A percentile compares a stretch with the other conserved stretches of the same genome.
These are phyloP conservation scores for Synanthedon vespiformis DNA, from an alignment of 2,888 invertebrate species.

Conservation along the genomic window DNA sequence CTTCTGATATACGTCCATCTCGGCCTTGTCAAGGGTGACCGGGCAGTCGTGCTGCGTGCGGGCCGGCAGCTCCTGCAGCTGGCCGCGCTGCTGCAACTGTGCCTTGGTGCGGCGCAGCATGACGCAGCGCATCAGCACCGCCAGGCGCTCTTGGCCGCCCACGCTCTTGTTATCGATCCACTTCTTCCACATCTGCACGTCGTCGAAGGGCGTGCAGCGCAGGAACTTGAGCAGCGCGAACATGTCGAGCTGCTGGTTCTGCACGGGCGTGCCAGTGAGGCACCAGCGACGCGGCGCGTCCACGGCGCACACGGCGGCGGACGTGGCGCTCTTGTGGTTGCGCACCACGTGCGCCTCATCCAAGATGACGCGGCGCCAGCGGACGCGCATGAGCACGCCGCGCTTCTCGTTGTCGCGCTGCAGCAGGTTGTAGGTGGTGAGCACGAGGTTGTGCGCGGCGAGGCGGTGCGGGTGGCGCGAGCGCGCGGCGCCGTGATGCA, in stretches of 20 bases:
- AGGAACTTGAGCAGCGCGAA: conserved; percentile 87
- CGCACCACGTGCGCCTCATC: conserved; percentile 95
- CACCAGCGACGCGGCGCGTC: conserved; percentile 72
- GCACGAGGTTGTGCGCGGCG: conserved; percentile 81
- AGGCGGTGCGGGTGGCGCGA: conserved; percentile 73
- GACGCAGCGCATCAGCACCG: conserved; percentile 85
- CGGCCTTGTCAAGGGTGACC: conserved; percentile 76
- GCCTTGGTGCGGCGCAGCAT: conserved; percentile 90
- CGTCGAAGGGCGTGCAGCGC: conserved; percentile 89
- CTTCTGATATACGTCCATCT: conserved; percentile 84
- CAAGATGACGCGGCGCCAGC: conserved; percentile 88
- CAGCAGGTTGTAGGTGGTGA: conserved; percentile 89
- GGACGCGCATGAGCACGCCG: conserved; percentile 75
- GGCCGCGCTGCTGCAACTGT: conserved; percentile 77
- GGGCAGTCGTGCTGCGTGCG: conserved; percentile 67
- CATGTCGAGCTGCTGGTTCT: conserved; percentile 90
- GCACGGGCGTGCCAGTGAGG: conserved; percentile 95
- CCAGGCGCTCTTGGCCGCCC: conserved; percentile 84
- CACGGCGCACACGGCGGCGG: conserved; percentile 77
- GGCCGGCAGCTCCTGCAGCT: conserved; percentile 72
- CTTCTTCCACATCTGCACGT: conserved; percentile 89
- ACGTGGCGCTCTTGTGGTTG: conserved; percentile 84
- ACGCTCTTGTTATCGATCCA: conserved; percentile 89
- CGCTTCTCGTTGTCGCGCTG: conserved; percentile 71
- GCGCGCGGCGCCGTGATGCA: conserved; percentile 87